Conservation (phyloP, 2,113 vertebrate species). For the Riparia riparia region DNA sequence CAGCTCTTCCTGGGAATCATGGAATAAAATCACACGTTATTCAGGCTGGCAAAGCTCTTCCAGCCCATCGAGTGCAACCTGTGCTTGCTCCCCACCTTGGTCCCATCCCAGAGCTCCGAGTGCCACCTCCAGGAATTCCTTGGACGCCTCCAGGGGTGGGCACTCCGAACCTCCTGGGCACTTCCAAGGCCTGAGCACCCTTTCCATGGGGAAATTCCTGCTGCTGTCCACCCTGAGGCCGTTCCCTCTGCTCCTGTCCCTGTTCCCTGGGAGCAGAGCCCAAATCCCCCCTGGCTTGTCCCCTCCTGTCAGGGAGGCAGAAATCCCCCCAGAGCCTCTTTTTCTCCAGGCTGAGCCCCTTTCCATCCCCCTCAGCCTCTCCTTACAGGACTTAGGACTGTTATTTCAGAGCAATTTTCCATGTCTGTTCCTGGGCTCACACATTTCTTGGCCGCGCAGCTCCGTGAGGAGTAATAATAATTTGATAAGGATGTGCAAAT, state of each 20-base stretch:
- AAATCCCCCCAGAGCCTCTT: background rate
- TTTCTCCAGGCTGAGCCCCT: background rate
- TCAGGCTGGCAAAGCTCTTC: background rate
- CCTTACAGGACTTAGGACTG: rapidly evolving
- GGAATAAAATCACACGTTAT: background rate
- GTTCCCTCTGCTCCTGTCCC: background rate
- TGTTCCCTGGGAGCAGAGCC: background rate
- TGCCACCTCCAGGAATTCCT: rapidly evolving
- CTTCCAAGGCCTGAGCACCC: rapidly evolving
- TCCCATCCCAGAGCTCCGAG: background rate
- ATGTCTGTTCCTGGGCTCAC: background rate
- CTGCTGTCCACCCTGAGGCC: background rate
- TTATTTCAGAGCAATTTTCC: background rate
- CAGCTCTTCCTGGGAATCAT: background rate
- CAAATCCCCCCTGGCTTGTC: rapidly evolving
- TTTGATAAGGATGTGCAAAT: background rate
- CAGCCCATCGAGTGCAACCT: rapidly evolving
- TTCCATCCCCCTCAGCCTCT: background rate
- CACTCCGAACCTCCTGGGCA: background rate
- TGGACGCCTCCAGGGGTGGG: background rate
- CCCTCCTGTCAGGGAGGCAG: background rate
- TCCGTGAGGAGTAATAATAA: background rate
- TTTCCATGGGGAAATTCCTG: background rate
- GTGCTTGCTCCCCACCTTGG: rapidly evolving
- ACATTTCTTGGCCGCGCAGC: background rate